phyloP scores from a whole-genome alignment of 1,140 invertebrate species.

The Archivesica marissinica region DNA sequence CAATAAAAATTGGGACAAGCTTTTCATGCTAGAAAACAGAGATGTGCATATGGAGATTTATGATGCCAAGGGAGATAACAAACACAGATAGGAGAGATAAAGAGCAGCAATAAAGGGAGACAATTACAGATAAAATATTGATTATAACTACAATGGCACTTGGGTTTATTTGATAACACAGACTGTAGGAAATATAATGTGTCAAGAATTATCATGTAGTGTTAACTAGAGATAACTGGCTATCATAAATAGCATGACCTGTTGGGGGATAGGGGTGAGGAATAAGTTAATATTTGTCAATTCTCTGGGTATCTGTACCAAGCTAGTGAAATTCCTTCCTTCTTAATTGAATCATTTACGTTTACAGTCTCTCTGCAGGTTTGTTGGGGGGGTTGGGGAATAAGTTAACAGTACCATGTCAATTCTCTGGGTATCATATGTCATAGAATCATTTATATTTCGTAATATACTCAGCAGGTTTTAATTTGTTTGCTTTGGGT shows the following conservation, averaged over 20 bases:
- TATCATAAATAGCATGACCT: constrained; percentile 29
- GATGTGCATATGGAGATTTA: neutral
- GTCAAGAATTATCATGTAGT: constrained; percentile 16
- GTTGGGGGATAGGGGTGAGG: no score
- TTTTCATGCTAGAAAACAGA: neutral
- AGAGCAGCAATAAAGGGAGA: constrained; percentile 4
- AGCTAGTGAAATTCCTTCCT: no score
- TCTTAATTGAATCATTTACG: no score
- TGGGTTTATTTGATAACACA: neutral
- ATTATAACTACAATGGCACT: neutral
- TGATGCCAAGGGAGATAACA: constrained; percentile 11
- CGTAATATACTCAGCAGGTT: no score
- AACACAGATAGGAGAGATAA: neutral
- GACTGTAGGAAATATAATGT: constrained; percentile 21
- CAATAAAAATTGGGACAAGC: constrained; percentile 10
- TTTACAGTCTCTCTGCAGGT: no score
- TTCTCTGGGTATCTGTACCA: no score
- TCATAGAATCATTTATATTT: no score
- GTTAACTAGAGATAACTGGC: neutral
- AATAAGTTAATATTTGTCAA: no score
- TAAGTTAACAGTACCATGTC: no score
- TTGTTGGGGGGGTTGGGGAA: no score
- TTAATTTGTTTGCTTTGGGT: no score
- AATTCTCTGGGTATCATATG: no score
- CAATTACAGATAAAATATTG: neutral